Percentiles rank a stretch among this genome's conserved stretches.
Conservation (phyloP, 2,888 invertebrate genomes). For the Macaria notata region DNA sequence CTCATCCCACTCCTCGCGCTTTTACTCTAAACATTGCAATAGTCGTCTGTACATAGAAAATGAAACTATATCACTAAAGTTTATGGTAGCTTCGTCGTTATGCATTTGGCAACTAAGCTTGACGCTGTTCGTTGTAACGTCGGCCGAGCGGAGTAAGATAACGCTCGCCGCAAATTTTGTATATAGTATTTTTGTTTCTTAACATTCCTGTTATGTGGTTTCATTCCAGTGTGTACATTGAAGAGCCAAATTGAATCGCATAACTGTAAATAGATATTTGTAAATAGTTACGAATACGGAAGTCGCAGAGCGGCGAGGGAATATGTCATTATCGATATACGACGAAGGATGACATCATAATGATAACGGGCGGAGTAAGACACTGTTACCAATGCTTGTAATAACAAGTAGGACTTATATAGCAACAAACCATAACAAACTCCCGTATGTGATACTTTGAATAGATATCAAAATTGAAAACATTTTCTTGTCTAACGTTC, state of each 20-base stretch:
- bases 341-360: slow-evolving; percentile 53
- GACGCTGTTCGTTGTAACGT: slow-evolving; percentile 53
- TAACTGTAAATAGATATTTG: slow-evolving; percentile 75
- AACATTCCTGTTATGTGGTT: slow-evolving; percentile 77
- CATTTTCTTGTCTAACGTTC: slow-evolving; percentile 26
- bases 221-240: slow-evolving; percentile 72
- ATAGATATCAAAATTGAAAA: slow-evolving; percentile 39
- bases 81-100: slow-evolving; percentile 63
- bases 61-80: slow-evolving; percentile 53
- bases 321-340: slow-evolving; percentile 50
- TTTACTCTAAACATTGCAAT: slow-evolving; percentile 55
- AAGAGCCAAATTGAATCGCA: slow-evolving; percentile 66
- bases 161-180: slow-evolving; percentile 52
- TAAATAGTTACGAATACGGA: slow-evolving; percentile 70
- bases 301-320: slow-evolving; percentile 72
- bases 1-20: slow-evolving; percentile 60
- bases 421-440: slow-evolving; percentile 40
- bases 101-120: slow-evolving; percentile 65
- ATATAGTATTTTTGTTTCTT: slow-evolving; percentile 63
- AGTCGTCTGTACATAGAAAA: slow-evolving; percentile 64
- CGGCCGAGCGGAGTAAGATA: slow-evolving; percentile 36
- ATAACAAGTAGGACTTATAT: slow-evolving; percentile 41
- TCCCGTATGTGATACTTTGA: slow-evolving; percentile 44
- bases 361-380: slow-evolving; percentile 52
- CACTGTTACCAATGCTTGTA: slow-evolving; percentile 64